Evolutionary conservation across 2,113 vertebrate genomes (phyloP), one percentile per base, ranked within the genome.

Genomic region (Acrocephalus arundinaceus): DNA sequence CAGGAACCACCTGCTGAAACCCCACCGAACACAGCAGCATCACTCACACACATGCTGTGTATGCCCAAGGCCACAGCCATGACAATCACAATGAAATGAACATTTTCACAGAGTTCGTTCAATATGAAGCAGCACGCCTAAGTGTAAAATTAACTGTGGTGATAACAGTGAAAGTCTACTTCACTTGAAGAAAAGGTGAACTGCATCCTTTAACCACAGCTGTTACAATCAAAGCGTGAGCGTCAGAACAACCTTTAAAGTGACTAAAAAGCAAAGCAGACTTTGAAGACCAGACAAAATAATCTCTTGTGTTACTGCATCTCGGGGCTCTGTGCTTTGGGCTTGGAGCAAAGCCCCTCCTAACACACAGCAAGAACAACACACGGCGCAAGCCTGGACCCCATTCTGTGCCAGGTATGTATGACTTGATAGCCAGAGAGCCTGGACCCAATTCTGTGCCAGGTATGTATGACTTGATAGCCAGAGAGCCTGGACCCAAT

Each of bases 321-420:
- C n/a, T n/a, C n/a, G n/a, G n/a, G n/a, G n/a, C 35, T 18, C 4
- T 4, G 43, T 0, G 43, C 21, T 0, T 0, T 0, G 7, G 43
- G 43, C n/a, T 10, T 6, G 0, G 52, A n/a, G 33, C 66, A 14
- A 23, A 48, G 33, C 28, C 54, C 6, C 9, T 12, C 25, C 18
- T 8, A 7, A 39, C 20, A 2, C 21, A 10, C 8, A 3, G 65
- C 35, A 10, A 19, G 8, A 43, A 37, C 24, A 12, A 11, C 45
- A 11, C 7, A 7, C 27, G 13, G 83, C 8, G 1, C 43, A 1
- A 33, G 28, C 1, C 6, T 0, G 43, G 74, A 37, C 13, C 65
- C 41, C 3, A 0, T 1, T 6, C 49, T 8, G 33, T 0, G 55
- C 28, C 79, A 63, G 35, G n/a, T n/a, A n/a, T n/a, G n/a, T n/a